Percentiles rank a stretch among this genome's conserved stretches.
Conservation (phyloP, 2,797 vertebrate species). For the Melopsittacus undulatus region DNA sequence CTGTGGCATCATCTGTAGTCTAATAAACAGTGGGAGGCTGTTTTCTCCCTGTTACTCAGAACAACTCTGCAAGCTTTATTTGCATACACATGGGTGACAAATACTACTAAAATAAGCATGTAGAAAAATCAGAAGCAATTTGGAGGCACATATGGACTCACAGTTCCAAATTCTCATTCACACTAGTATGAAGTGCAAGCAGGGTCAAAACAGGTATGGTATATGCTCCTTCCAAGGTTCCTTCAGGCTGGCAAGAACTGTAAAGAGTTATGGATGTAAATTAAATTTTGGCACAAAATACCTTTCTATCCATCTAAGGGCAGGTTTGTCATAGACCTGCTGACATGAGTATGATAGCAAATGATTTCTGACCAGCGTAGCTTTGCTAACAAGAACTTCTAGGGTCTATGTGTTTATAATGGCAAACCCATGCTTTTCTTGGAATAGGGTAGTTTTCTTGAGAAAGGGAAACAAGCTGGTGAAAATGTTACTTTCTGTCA, state of each 20-base stretch:
- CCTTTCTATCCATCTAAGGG: neutral
- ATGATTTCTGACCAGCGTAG: neutral
- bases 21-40: slow-evolving; percentile 50
- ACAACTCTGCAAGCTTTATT: slow-evolving; percentile 56
- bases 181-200: neutral
- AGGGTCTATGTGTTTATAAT: neutral
- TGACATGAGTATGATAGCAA: neutral
- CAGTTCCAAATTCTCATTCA: slow-evolving; percentile 24
- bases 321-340: neutral
- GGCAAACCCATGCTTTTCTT: neutral
- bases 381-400: neutral
- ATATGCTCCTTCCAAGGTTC: neutral
- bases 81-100: slow-evolving; percentile 57
- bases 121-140: slow-evolving; percentile 37
- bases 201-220: slow-evolving; percentile 23
- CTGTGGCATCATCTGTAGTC: slow-evolving; percentile 50
- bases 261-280: neutral
- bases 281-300: neutral
- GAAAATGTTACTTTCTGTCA: neutral
- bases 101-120: slow-evolving; percentile 52
- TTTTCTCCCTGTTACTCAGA: slow-evolving; percentile 63
- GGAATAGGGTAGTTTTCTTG: neutral
- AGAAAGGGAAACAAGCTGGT: neutral
- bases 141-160: slow-evolving; percentile 20
- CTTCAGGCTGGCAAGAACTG: neutral